Evolutionary conservation across 2,113 vertebrate species (phyloP).

Genomic region (sheep (Ovis aries)): DNA sequence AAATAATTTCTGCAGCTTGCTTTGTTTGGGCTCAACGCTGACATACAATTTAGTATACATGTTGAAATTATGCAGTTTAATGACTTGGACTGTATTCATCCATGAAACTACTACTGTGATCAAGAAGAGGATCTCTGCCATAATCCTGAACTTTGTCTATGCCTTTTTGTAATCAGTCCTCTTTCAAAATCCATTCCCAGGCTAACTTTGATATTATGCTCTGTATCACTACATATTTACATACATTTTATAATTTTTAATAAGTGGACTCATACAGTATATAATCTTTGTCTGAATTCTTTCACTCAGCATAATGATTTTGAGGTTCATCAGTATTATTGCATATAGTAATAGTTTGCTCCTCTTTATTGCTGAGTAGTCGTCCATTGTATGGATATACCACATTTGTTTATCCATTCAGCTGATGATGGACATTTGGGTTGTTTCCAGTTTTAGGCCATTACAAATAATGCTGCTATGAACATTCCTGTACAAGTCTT

Average conservation of each 20-base stretch:
- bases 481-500: conserved; percentile 32
- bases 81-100: background rate
- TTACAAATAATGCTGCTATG: conserved; percentile 42
- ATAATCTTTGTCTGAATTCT: background rate
- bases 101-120: background rate
- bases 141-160: background rate
- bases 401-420: conserved; percentile 14
- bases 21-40: background rate
- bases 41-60: background rate
- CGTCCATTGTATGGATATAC: background rate
- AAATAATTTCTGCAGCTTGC: background rate
- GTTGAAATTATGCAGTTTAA: background rate
- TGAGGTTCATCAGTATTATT: background rate
- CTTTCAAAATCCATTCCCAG: background rate
- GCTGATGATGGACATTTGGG: conserved; percentile 32
- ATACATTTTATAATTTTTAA: background rate
- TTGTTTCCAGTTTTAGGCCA: conserved; percentile 46
- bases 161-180: background rate
- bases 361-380: conserved; percentile 24
- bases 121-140: background rate
- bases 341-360: background rate
- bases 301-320: background rate
- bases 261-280: background rate
- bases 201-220: background rate
- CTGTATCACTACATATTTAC: background rate